phyloP scores from a whole-genome alignment of 2,113 vertebrate genomes.

The Hypocryptadius cinnamomeus region DNA sequence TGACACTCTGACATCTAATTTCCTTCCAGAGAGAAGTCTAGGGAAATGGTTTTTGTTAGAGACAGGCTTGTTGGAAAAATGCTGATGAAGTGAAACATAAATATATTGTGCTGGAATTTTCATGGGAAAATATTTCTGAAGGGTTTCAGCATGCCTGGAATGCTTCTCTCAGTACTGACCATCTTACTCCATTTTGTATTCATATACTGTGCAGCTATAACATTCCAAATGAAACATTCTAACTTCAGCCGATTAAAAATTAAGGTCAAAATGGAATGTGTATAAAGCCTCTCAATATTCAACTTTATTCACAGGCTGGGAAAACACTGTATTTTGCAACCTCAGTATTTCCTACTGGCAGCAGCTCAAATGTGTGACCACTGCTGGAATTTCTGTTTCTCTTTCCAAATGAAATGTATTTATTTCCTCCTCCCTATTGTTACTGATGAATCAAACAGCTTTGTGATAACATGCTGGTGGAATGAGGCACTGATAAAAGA shows the following conservation, averaged over 20 bases:
- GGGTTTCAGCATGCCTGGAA: not conserved
- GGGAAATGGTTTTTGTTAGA: not conserved
- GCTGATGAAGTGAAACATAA: conserved; percentile 40
- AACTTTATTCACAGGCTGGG: not conserved
- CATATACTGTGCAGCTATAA: not conserved
- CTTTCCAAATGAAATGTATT: not conserved
- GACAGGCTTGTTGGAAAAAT: not conserved
- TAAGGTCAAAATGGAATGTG: not conserved
- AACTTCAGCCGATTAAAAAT: not conserved
- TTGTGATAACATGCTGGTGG: not conserved
- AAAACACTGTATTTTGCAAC: conserved; percentile 37
- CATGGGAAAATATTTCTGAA: conserved; percentile 19
- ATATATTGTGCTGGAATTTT: conserved; percentile 18
- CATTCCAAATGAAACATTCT: not conserved
- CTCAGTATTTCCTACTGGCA: conserved; percentile 28
- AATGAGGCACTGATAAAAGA: not conserved
- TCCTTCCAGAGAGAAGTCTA: not conserved
- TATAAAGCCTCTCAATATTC: not conserved
- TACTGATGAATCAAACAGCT: not conserved
- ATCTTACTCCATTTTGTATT: not conserved
- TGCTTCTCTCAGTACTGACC: not conserved
- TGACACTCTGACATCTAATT: conserved; percentile 3
- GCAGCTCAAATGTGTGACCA: not conserved
- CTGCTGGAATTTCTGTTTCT: conserved; percentile 29
- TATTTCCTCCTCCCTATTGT: not conserved